These are phyloP conservation scores for Arremon brunneinucha DNA, from an alignment of 2,797 vertebrate species.

Conservation along the genomic window DNA sequence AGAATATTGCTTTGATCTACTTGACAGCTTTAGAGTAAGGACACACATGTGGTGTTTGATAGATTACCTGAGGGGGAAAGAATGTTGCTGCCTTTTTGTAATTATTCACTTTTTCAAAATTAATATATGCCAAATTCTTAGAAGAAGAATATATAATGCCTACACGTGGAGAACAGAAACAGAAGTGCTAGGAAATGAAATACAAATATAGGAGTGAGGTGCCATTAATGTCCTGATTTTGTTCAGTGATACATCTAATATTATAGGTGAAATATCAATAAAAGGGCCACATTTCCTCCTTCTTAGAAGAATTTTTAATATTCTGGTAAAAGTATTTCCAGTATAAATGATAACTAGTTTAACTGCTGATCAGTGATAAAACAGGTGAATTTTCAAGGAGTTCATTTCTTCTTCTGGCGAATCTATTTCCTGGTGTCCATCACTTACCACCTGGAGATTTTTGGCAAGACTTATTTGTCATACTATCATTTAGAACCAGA, in stretches of 20 bases:
- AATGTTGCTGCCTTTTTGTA: constrained; percentile 51
- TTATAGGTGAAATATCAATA: background rate
- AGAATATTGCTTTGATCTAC: constrained; percentile 62
- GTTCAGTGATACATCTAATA: background rate
- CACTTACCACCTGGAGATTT: background rate
- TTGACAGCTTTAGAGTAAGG: constrained; percentile 46
- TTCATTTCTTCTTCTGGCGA: background rate
- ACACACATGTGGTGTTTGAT: constrained; percentile 51
- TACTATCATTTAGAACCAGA: background rate
- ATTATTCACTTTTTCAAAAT: constrained; percentile 57
- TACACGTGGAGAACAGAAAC: constrained; percentile 38
- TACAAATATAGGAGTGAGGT: background rate
- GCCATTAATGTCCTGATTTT: background rate
- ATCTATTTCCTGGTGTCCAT: background rate
- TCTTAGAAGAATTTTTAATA: background rate
- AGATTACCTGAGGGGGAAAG: constrained; percentile 35
- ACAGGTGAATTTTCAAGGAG: background rate
- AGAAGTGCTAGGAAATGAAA: background rate
- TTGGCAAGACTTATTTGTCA: constrained; percentile 1
- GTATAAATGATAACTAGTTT: background rate
- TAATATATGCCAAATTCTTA: constrained; percentile 47
- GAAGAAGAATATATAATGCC: background rate
- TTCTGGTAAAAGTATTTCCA: background rate
- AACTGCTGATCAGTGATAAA: background rate
- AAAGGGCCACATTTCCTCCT: background rate